A percentile compares a stretch with the other conserved stretches of the same genome.
phyloP scores from a whole-genome alignment of 2,113 vertebrate genomes.

The Plotosus lineatus region DNA sequence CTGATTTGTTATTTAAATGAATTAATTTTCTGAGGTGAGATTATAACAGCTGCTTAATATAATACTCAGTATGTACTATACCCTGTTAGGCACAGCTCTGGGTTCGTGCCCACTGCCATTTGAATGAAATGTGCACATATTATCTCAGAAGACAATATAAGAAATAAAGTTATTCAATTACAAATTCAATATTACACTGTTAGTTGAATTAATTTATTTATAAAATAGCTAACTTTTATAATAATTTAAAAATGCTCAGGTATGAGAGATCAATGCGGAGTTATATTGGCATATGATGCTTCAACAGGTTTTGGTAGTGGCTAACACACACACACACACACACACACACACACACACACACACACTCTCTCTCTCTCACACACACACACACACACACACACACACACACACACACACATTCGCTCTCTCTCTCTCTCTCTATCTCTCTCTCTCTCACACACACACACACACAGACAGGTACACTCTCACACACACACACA shows the following conservation, averaged over 20 bases:
- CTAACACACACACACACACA: not conserved
- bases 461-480: not conserved
- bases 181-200: no score
- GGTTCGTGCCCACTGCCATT: not conserved
- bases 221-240: not conserved
- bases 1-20: not conserved
- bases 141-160: not conserved
- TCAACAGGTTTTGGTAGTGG: conserved; percentile 10
- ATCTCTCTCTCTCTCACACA: not conserved
- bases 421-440: not conserved
- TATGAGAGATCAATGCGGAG: not conserved
- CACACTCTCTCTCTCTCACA: not conserved
- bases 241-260: not conserved
- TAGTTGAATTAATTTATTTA: not conserved
- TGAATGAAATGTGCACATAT: not conserved
- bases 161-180: not conserved
- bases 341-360: not conserved
- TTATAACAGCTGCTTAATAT: not conserved
- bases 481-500: not conserved
- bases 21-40: not conserved
- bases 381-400: not conserved
- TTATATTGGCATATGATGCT: not conserved
- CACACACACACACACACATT: not conserved
- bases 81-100: not conserved
- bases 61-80: not conserved